phyloP scores from a whole-genome alignment of 1,140 invertebrate genomes.

The Trichonephila inaurata region DNA sequence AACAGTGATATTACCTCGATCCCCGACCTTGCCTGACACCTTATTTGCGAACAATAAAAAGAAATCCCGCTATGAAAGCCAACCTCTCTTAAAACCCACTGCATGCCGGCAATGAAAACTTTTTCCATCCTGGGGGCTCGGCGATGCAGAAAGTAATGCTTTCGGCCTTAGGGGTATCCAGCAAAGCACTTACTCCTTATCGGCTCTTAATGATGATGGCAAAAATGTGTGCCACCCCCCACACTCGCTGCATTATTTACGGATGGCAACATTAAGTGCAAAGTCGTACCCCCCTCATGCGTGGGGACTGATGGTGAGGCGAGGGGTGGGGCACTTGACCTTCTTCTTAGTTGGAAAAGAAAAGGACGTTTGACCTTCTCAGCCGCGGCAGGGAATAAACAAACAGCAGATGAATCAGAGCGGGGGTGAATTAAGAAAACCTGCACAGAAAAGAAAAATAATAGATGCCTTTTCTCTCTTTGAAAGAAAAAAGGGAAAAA shows the following conservation, averaged over 20 bases:
- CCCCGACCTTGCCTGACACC: too few relatives aligned
- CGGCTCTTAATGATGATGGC: conserved; percentile 33
- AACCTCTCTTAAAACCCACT: background rate
- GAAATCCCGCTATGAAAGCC: background rate
- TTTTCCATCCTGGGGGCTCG: background rate
- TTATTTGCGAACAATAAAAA: too few relatives aligned
- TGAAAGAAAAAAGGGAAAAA: too few relatives aligned
- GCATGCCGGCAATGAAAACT: background rate
- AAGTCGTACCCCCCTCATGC: background rate
- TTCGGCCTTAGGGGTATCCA: conserved; percentile 23
- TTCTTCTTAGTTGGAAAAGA: background rate
- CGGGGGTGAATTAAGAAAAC: background rate
- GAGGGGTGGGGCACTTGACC: background rate
- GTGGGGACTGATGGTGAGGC: background rate
- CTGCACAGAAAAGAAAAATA: too few relatives aligned
- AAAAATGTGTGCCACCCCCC: conserved; percentile 19
- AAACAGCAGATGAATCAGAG: background rate
- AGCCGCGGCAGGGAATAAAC: background rate
- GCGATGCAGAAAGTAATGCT: conserved; percentile 25
- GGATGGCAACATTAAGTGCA: conserved; percentile 34
- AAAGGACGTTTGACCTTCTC: conserved; percentile 1
- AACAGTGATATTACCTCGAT: too few relatives aligned
- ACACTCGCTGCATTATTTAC: background rate
- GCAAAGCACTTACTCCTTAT: conserved; percentile 33
- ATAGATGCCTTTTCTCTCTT: too few relatives aligned